phyloP scores from a whole-genome alignment of 37 sponge, comb jelly and placozoan genomes.

The Hexactinellida sp. region DNA sequence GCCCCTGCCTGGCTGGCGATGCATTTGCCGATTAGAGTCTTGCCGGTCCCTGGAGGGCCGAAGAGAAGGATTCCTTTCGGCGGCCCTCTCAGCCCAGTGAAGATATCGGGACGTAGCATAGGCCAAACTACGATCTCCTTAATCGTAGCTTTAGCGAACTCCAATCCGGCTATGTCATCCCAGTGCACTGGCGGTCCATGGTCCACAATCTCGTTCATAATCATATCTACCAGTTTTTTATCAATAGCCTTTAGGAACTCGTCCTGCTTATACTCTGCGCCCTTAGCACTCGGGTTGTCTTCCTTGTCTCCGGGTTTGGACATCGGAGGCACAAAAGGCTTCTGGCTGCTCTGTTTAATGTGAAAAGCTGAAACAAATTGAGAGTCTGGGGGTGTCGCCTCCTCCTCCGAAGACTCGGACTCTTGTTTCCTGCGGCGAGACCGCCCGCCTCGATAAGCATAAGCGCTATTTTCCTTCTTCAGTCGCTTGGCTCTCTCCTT shows the following conservation, averaged over 20 bases:
- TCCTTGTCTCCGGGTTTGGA: background rate
- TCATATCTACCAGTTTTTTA: conserved; percentile 77
- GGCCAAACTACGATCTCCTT: conserved; percentile 97
- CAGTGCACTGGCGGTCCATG: conserved; percentile 76
- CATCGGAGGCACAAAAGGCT: background rate
- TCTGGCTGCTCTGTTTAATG: background rate
- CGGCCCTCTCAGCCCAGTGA: conserved; percentile 93
- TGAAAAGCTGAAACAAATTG: background rate
- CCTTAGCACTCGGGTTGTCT: background rate
- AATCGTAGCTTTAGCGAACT: conserved; percentile 90
- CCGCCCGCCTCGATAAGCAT: background rate
- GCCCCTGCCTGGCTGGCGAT: conserved; percentile 86
- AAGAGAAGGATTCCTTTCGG: conserved; percentile 95
- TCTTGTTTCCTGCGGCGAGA: background rate
- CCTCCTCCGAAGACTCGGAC: background rate
- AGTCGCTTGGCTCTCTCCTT: background rate
- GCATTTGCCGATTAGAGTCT: conserved; percentile 97
- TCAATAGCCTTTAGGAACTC: conserved; percentile 74
- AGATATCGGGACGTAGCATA: conserved; percentile 96
- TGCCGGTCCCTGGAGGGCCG: conserved; percentile 98
- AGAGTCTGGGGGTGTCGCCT: background rate
- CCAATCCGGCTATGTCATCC: conserved; percentile 91
- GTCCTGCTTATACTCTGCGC: conserved; percentile 18
- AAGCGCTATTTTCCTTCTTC: background rate
- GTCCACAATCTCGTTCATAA: conserved; percentile 93